Evolutionary conservation across 2,113 vertebrate genomes (phyloP).

Genomic region (Crotalus tigris): DNA sequence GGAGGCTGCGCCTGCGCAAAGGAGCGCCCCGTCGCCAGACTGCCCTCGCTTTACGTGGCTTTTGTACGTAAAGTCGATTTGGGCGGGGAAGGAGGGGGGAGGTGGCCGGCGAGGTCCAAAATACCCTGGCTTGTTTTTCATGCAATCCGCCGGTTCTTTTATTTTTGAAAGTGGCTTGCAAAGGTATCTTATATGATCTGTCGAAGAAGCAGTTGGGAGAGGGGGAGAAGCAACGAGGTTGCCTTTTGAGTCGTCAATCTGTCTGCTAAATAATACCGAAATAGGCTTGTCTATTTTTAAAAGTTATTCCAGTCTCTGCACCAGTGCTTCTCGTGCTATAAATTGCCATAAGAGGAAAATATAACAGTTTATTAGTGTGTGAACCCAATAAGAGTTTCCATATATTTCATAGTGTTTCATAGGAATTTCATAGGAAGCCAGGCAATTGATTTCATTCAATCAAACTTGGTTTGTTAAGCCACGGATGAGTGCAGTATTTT

Average conservation of each 20-base stretch:
- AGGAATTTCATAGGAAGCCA: too few relatives aligned
- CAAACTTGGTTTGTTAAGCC: background rate
- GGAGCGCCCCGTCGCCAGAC: background rate
- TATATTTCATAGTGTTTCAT: background rate
- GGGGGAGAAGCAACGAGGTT: background rate
- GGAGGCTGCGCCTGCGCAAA: background rate
- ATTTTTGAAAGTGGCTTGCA: background rate
- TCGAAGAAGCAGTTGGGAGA: background rate
- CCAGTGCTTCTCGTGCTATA: background rate
- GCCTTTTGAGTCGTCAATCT: background rate
- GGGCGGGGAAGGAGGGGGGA: rapidly evolving
- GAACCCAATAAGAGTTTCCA: background rate
- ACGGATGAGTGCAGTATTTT: background rate
- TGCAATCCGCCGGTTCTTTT: background rate
- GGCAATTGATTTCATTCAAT: background rate
- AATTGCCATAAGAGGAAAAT: background rate
- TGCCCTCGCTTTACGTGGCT: background rate
- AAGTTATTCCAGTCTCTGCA: background rate
- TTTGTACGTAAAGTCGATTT: background rate
- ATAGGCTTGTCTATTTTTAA: background rate
- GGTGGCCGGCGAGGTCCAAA: background rate
- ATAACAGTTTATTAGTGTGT: background rate
- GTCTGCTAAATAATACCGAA: background rate
- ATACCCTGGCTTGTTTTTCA: background rate
- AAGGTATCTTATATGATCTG: background rate